Evolutionary conservation across 2,888 invertebrate species (phyloP), one percentile per base, ranked within the genome.

Genomic region (Mesochorus sp.): DNA sequence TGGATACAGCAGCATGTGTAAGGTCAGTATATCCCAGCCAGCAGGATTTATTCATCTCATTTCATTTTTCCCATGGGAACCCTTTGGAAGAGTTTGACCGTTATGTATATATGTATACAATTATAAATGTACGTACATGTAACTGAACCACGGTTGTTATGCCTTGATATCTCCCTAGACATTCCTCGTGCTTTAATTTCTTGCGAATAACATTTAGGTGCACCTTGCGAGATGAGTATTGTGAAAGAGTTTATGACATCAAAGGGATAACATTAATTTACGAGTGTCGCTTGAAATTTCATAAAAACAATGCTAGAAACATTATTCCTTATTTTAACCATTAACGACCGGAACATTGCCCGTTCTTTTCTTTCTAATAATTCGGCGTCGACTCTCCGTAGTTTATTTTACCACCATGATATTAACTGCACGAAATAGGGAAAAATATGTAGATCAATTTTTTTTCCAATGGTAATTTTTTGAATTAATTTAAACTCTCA

Each of bases 21-120:
- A 61, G 14, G 49, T 19, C 24, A 12, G 28, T 31, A 47, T 53
- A 61, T 28, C 17, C 24, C 24, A 42, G 55, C 28, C 61, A 8
- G 19, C 34, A 37, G 17, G 55, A 21, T 62, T 61, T 70, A 62
- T 68, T 76, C 68, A 70, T 62, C 68, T 28, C 53, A 55, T 68
- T 68, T 24, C 68, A 68, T 68, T 8, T 76, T 76, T 12, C 75
- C 68, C 68, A 39, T 61, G 68, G 75, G 68, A 62, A 10, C n/a
- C n/a, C n/a, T n/a, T n/a, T n/a, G n/a, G 62, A 51, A 55, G 24
- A 39, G 39, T 21, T 6, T 47, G 34, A 21, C 12, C 34, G 31
- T 62, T 47, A 31, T 47, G 26, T 47, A 3, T 34, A 19, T 62
- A 26, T 31, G 17, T 34, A 42, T 21, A 12, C 37, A 6, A 5